phyloP scores from a whole-genome alignment of 2,113 vertebrate species.

The Proteles cristata region DNA sequence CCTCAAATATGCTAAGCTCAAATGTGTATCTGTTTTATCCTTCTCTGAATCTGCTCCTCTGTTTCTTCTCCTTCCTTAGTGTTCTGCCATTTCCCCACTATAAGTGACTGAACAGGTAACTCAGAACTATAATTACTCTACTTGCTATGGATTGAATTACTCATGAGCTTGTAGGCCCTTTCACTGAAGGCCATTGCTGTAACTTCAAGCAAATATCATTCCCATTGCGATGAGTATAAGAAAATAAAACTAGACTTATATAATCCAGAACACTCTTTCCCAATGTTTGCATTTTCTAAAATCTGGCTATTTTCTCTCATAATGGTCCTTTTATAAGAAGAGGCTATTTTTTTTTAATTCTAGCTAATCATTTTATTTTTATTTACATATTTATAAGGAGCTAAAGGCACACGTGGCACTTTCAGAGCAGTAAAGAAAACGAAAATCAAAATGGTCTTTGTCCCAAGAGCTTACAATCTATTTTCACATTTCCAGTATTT shows the following conservation, averaged over 20 bases:
- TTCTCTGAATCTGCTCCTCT: conserved; percentile 10
- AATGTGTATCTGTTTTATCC: background rate
- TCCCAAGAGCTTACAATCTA: conserved; percentile 65
- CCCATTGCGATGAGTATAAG: conserved; percentile 25
- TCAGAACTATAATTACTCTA: conserved; percentile 45
- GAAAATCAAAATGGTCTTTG: conserved; percentile 68
- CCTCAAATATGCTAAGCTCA: conserved; percentile 25
- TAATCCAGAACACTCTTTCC: conserved; percentile 42
- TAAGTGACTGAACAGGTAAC: conserved; percentile 8
- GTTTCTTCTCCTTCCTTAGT: background rate
- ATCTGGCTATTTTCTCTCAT: conserved; percentile 24
- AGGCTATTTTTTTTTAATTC: conserved; percentile 34
- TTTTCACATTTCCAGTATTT: conserved; percentile 69
- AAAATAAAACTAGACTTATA: conserved; percentile 61
- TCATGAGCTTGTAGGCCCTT: background rate
- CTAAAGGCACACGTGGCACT: conserved; percentile 35
- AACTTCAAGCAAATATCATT: conserved; percentile 62
- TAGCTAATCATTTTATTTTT: conserved; percentile 72
- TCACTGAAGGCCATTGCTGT: background rate
- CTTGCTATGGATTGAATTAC: conserved; percentile 10
- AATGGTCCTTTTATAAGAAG: conserved; percentile 22
- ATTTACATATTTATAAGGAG: conserved; percentile 73
- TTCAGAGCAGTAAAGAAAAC: conserved; percentile 60
- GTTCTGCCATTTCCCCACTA: background rate
- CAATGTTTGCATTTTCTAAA: conserved; percentile 38